Percentiles rank a stretch among this genome's conserved stretches.
phyloP scores from a whole-genome alignment of 2,113 vertebrate species.

The Neodon shergylaensis region DNA sequence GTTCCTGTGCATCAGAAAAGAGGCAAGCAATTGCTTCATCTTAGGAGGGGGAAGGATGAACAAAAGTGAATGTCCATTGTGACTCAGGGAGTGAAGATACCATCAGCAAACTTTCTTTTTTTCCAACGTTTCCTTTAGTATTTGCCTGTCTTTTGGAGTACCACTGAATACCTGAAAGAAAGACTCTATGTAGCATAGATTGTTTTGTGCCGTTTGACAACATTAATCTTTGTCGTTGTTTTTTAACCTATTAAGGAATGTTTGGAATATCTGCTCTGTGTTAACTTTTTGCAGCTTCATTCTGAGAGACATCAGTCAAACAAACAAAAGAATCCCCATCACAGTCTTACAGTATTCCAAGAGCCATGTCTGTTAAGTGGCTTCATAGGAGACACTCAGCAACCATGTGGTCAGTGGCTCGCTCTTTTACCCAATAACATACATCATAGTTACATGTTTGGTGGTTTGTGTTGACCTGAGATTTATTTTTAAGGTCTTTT shows the following conservation, averaged over 20 bases:
- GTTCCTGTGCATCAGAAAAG: constrained; percentile 34
- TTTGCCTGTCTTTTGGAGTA: constrained; percentile 36
- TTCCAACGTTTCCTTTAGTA: constrained; percentile 57
- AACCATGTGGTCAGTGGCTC: constrained; percentile 60
- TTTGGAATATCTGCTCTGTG: constrained; percentile 56
- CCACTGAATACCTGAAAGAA: constrained; percentile 60
- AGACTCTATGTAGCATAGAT: constrained; percentile 65
- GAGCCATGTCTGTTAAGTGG: neutral
- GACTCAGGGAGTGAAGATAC: constrained; percentile 55
- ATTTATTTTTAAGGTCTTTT: constrained; percentile 76
- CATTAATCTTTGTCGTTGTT: constrained; percentile 70
- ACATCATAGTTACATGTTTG: constrained; percentile 71
- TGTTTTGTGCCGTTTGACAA: constrained; percentile 74
- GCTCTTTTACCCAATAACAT: constrained; percentile 52
- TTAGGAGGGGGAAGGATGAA: constrained; percentile 24
- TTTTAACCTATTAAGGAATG: constrained; percentile 63
- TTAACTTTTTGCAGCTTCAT: constrained; percentile 60
- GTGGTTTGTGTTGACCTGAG: constrained; percentile 78
- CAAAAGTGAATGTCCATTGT: neutral
- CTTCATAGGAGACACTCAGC: constrained; percentile 25
- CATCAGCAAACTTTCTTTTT: constrained; percentile 64
- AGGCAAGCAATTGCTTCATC: constrained; percentile 21
- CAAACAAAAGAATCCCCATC: neutral
- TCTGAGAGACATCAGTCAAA: constrained; percentile 22
- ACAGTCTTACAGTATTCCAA: neutral